Evolutionary conservation across 2,888 invertebrate genomes (phyloP).

Genomic region (Stictocephala bisonia): DNA sequence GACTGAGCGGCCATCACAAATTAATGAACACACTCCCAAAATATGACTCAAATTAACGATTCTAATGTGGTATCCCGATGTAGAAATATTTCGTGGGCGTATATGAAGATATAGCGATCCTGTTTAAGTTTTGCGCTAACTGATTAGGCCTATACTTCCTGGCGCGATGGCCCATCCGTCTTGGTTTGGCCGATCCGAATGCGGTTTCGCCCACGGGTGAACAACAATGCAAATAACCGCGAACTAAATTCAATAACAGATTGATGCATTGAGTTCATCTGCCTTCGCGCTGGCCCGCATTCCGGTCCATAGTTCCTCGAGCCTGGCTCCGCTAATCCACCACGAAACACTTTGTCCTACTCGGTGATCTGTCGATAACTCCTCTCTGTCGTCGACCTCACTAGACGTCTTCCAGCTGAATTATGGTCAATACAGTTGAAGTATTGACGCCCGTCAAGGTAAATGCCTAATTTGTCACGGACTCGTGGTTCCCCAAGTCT

Average conservation of each 20-base stretch:
- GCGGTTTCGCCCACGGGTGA: background rate
- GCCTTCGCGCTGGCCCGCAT: background rate
- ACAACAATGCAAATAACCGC: background rate
- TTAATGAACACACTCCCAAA: constrained; percentile 39
- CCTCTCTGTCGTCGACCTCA: background rate
- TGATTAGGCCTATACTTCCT: no score
- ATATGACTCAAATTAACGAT: constrained; percentile 45
- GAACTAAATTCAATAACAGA: constrained; percentile 18
- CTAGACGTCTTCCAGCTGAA: no score
- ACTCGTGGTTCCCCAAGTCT: no score
- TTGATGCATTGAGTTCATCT: background rate
- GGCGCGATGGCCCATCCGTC: no score
- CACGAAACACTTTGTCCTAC: background rate
- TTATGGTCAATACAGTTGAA: constrained; percentile 1
- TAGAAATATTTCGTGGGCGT: constrained; percentile 29
- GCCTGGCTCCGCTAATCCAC: constrained; percentile 24
- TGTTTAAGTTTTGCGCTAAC: no score
- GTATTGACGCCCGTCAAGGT: constrained; percentile 16
- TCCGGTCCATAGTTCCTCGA: background rate
- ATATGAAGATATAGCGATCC: no score
- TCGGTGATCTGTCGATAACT: background rate
- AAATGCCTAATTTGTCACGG: constrained; percentile 30
- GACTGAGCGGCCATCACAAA: constrained; percentile 14
- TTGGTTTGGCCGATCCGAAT: background rate
- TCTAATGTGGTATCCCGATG: constrained; percentile 22